Base-by-base conservation (phyloP, 1,140 invertebrate genomes). In the Euura lappo region DNA sequence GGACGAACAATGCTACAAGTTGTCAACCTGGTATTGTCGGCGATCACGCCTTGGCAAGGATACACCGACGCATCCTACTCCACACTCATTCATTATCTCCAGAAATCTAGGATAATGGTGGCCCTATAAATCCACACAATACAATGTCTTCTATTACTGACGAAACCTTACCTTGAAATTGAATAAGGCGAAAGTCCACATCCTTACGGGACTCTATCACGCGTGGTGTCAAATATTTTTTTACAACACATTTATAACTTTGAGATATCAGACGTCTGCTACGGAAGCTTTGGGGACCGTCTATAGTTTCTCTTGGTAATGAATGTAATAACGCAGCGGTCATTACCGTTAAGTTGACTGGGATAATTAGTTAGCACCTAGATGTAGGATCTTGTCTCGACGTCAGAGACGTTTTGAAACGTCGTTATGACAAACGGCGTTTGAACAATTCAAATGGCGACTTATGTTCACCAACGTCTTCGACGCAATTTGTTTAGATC, bases 21-120 rank as follows among this genome's bases (percentile, higher is more conserved):
- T 70, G 69, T 70, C 69, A 70, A 70, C 69, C 10, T 8, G 69
- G 69, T 70, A 70, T 70, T 70, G 69, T 70, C 45, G 69, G 45
- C 69, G 69, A 70, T 70, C 69, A 70, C 69, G 69, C 69, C 69
- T 70, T 45, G 45, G 42, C 69, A 45, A 70, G 69, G 69, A 70
- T 70, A 47, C 28, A 70, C 51, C 51, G 13, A 60, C 51, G 51
- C 7, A 47, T 70, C 69, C 69, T 70, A 42, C 67, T 10, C 11
- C 11, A 68, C 69, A 4, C 66, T 68, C 66, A 68, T 68, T 68
- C 66, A 68, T 45, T 70, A 70, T 45, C 69, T 45, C 28, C n/a
- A 45, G 45, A 45, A 45, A 70, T 60, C 51, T n/a, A 60, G 51
- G 51, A n/a, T 60, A 60, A 60, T 60, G 51, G 51, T 60, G 51